phyloP scores from a whole-genome alignment of 2,113 vertebrate genomes.

The Percopsis transmontana region DNA sequence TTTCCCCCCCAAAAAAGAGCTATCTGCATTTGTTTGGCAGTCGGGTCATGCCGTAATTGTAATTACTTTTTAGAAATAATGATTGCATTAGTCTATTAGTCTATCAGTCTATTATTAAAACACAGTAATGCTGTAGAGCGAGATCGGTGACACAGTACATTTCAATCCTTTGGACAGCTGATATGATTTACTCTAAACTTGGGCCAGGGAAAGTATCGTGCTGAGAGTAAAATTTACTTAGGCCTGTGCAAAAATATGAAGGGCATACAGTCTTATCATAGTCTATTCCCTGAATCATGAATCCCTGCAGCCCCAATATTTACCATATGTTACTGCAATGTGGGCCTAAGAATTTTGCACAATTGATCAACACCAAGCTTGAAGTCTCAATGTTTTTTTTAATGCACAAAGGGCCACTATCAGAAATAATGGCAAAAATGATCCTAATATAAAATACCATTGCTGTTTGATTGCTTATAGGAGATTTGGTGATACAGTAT shows the following conservation, averaged over 20 bases:
- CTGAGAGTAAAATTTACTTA: constrained; percentile 79
- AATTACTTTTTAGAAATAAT: no score
- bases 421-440: no score
- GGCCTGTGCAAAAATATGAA: constrained; percentile 71
- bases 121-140: constrained; percentile 41
- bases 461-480: no score
- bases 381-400: no score
- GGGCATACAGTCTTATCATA: constrained; percentile 71
- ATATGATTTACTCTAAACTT: constrained; percentile 78
- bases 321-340: constrained; percentile 59
- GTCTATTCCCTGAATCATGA: constrained; percentile 68
- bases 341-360: constrained; percentile 54
- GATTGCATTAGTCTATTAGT: no score
- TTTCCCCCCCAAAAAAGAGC: no score
- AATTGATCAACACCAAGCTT: constrained; percentile 61
- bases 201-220: constrained; percentile 69
- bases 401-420: no score
- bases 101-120: constrained; percentile 11
- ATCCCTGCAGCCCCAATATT: constrained; percentile 60
- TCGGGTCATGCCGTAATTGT: no score
- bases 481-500: no score
- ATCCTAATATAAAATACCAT: no score
- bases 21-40: no score
- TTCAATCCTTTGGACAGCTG: constrained; percentile 72
- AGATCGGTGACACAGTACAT: constrained; percentile 70